phyloP scores from a whole-genome alignment of 2,113 vertebrate genomes.

The Castor canadensis region DNA sequence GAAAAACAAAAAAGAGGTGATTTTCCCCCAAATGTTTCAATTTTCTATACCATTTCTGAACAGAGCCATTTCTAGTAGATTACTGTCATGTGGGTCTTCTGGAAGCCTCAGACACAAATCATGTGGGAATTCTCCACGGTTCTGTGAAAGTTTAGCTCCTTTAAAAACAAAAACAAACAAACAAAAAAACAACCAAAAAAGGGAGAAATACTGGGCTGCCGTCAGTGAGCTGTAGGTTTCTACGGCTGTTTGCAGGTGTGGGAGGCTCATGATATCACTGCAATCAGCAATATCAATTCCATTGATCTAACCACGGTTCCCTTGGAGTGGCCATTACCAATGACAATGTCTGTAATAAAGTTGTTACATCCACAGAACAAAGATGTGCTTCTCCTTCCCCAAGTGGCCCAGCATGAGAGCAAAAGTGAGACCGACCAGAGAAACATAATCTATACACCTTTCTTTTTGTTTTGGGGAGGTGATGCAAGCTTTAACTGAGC shows the following conservation, averaged over 20 bases:
- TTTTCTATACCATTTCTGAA: neutral
- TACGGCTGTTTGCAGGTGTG: accelerated
- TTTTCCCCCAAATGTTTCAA: neutral
- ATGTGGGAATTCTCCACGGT: neutral
- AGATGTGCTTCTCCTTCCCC: accelerated
- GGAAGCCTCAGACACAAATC: too few species aligned
- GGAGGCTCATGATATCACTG: too few species aligned
- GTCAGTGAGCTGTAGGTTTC: neutral
- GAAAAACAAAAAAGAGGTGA: neutral
- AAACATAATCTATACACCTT: neutral
- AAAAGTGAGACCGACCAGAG: accelerated
- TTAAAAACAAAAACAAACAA: accelerated
- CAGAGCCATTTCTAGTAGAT: neutral
- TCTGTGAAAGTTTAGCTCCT: neutral
- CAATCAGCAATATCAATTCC: accelerated
- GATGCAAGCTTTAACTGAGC: neutral
- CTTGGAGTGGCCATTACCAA: accelerated
- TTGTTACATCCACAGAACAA: neutral
- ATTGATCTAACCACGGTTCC: accelerated
- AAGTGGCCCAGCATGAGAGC: accelerated
- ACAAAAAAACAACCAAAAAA: accelerated
- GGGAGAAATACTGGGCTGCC: accelerated
- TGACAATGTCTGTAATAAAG: neutral
- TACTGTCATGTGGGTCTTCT: neutral
- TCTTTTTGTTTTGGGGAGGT: neutral